A percentile compares a stretch with the other conserved stretches of the same genome.
These are phyloP conservation scores for Bettongia penicillata DNA, from an alignment of 2,113 vertebrate species.

Conservation along the genomic window DNA sequence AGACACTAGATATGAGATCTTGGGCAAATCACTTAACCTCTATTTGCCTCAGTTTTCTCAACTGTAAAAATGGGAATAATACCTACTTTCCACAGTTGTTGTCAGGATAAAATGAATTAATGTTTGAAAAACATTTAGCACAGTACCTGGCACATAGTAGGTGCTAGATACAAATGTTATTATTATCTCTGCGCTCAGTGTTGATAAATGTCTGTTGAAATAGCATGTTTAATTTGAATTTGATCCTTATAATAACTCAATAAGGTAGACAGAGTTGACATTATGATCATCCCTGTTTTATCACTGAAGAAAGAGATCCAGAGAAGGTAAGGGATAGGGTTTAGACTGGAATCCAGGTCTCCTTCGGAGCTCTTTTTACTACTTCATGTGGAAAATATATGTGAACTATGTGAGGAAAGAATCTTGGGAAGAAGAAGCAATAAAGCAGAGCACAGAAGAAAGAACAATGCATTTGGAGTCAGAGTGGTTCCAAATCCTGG, in stretches of 20 bases:
- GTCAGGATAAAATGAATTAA: too few relatives aligned
- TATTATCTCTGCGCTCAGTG: too few relatives aligned
- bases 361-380: background rate
- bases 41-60: background rate
- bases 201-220: background rate
- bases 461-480: background rate
- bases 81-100: too few relatives aligned
- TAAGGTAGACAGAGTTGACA: background rate
- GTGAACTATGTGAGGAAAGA: background rate
- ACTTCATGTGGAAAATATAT: background rate
- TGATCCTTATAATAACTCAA: conserved; percentile 3
- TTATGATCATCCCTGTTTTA: conserved; percentile 30
- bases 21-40: background rate
- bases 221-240: conserved; percentile 4
- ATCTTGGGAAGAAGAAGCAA: background rate
- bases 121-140: too few relatives aligned
- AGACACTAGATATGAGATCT: background rate
- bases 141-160: too few relatives aligned
- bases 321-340: background rate
- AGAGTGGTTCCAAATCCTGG: background rate
- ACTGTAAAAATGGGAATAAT: too few relatives aligned
- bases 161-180: too few relatives aligned
- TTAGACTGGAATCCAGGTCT: background rate
- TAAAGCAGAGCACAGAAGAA: background rate
- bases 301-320: background rate